These are phyloP conservation scores for Struthidea cinerea DNA, from an alignment of 2,113 vertebrate species.

Conservation along the genomic window DNA sequence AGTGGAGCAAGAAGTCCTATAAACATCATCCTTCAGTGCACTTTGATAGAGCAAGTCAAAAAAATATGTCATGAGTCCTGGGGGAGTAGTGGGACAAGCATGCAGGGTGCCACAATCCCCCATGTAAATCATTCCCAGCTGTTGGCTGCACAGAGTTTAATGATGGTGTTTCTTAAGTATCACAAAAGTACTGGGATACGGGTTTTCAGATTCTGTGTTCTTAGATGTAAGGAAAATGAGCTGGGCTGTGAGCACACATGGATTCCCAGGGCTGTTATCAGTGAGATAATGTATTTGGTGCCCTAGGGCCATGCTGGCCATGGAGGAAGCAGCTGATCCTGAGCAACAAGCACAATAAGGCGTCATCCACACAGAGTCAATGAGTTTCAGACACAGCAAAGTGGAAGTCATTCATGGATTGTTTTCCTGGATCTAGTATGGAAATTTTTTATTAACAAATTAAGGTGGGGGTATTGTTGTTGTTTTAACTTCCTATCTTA, in stretches of 20 bases:
- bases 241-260: neutral
- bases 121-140: neutral
- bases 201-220: neutral
- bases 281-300: neutral
- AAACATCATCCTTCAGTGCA: neutral
- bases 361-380: neutral
- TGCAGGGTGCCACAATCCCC: neutral
- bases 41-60: neutral
- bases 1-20: neutral
- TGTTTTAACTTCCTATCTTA: neutral
- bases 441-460: neutral
- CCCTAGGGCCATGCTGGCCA: neutral
- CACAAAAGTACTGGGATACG: neutral
- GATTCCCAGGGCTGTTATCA: neutral
- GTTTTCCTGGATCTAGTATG: neutral
- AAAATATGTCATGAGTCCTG: neutral
- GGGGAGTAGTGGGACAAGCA: neutral
- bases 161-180: neutral
- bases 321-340: neutral
- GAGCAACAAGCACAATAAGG: neutral
- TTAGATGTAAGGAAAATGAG: neutral
- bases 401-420: neutral
- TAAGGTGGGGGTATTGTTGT: neutral
- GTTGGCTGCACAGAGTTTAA: neutral
- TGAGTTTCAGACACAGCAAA: neutral